Base-by-base conservation (phyloP, 2,888 invertebrate species). In the Dryobotodes eremita region DNA sequence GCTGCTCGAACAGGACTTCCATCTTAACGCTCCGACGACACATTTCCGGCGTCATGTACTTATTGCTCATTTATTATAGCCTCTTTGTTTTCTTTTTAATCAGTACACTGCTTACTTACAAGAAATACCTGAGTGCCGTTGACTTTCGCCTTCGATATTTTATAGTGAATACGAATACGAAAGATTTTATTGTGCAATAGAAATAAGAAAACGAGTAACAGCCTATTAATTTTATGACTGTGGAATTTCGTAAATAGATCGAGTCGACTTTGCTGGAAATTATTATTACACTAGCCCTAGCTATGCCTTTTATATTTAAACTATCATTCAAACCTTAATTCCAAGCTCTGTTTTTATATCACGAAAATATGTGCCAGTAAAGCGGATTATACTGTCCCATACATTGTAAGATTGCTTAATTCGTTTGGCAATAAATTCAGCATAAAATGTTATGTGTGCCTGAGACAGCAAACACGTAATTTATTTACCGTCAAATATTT, bases 1-100 rank as follows among this genome's bases (percentile, higher is more conserved):
- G 78, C 83, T 93, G 93, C 91, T 86, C 92, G 90, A 93, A 95
- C 95, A 95, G 92, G 93, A 93, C 93, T 95, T 95, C 92, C 92
- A 94, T 92, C 93, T 95, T 94, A 94, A 91, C 91, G 92, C 91
- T 90, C 87, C 90, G 85, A 86, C 85, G 87, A 88, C 91, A 91
- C 90, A 91, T 88, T 93, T 94, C 92, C 92, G 92, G 76, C 46
- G 74, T 76, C 82, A 79, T 76, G 53, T 83, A 61, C 55, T 61
- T 66, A 87, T 83, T 85, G 77, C 79, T 87, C 79, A 76, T 79
- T 82, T 72, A 42, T 71, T 66, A 64, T n/a, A 36, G 48, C 3
- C 13, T 31, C 31, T 69, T 77, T 73, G 64, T 85, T 69, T 68
- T 69, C 20, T 42, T 84, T 59, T 61, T 57, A n/a, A 31, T 46